Evolutionary conservation across 2,797 vertebrate genomes (phyloP), one percentile per base, ranked within the genome.

Genomic region (Melanotaenia pygmaea): DNA sequence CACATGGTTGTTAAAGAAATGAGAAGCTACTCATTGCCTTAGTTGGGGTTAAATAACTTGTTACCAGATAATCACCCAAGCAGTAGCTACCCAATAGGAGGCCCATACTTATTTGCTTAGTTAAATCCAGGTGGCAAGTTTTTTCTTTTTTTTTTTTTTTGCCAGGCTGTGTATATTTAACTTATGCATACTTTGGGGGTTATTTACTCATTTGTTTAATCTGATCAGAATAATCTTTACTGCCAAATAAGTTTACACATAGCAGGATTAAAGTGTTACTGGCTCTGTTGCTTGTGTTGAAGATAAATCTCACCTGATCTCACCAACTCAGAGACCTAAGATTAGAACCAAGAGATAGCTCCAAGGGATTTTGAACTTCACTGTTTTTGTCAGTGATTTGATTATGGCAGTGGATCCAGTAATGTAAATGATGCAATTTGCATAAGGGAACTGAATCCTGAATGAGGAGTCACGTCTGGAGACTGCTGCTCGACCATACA

Each of bases 381-480:
- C 53, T 6, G 30, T 64, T 64, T 38, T 5, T 56, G 11, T 64
- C n/a, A 13, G 18, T 18, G 18, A 2, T 43, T 57, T 63, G 62
- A 65, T 35, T 56, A 24, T 7, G 6, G 38, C 3, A 14, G 45
- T 20, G 5, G 34, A 16, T 70, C 59, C 50, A 57, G 28, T 47
- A 0, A 24, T 67, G 45, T 43, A 63, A 74, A 71, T 57, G 51
- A 34, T 4, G 14, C 3, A 50, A 18, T 75, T 59, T 72, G 58
- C 61, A 74, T 73, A 50, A 70, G n/a, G 50, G 28, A 59, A 64
- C 14, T 60, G 32, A 18, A 37, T 3, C 43, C 60, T 61, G 47
- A 14, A 20, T 69, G 67, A 18, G n/a, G 38, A 13, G 28, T 38
- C 63, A 64, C 67, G 65, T 67, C 56, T 62, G 66, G 65, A 79